Percentiles rank a stretch among this genome's conserved stretches.
Evolutionary conservation across 2,797 vertebrate species (phyloP).

Genomic region (Danio albolineatus): DNA sequence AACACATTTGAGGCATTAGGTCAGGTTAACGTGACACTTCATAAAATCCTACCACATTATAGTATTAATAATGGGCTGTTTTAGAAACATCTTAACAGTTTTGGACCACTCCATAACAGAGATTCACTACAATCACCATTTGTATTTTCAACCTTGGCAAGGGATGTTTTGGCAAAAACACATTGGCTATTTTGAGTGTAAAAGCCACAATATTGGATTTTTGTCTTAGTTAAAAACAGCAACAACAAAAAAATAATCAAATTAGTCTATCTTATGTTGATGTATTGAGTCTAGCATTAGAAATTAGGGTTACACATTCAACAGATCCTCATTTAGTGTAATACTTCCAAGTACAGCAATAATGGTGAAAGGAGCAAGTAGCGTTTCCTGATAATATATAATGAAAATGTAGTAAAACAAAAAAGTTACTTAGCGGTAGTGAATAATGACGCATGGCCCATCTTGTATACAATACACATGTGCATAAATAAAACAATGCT

Average conservation of each 20-base stretch:
- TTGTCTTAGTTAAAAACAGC: conserved; percentile 34
- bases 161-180: conserved; percentile 37
- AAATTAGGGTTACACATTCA: conserved; percentile 44
- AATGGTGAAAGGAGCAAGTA: conserved; percentile 41
- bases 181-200: conserved; percentile 7
- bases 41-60: conserved; percentile 19
- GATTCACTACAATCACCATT: conserved; percentile 16
- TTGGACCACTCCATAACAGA: conserved; percentile 23
- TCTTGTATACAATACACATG: conserved; percentile 38
- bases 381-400: conserved; percentile 40
- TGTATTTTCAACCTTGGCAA: conserved; percentile 27
- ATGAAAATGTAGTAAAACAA: conserved; percentile 40
- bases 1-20: conserved; percentile 45
- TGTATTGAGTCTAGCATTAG: conserved; percentile 26
- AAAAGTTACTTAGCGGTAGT: conserved; percentile 43
- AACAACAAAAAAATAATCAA: conserved; percentile 2
- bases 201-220: conserved; percentile 28
- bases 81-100: conserved; percentile 29
- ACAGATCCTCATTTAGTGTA: conserved; percentile 44
- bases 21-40: conserved; percentile 45
- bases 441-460: conserved; percentile 25
- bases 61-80: conserved; percentile 32
- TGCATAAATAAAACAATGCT: conserved; percentile 50
- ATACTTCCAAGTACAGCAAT: conserved; percentile 47
- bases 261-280: conserved; percentile 13